Conservation (phyloP, 2,113 vertebrate genomes). For the Mastomys coucha region DNA sequence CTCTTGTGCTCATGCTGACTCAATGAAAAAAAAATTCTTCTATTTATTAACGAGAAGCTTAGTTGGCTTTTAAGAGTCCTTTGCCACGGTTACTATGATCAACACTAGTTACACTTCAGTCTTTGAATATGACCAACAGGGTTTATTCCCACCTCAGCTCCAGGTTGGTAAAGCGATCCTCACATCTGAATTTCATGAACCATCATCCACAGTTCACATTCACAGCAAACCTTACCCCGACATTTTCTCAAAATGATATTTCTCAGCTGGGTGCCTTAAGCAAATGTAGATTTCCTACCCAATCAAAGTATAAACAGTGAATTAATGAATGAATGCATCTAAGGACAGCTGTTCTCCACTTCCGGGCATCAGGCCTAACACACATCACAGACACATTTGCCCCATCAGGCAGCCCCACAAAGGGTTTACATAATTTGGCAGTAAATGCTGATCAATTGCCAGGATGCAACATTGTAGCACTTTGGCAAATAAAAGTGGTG, state of each 20-base stretch:
- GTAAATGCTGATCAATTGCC: conserved; percentile 57
- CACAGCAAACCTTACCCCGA: conserved; percentile 55
- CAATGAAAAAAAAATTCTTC: conserved; percentile 57
- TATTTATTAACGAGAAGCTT: conserved; percentile 62
- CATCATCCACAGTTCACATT: conserved; percentile 21
- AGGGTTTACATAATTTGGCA: conserved; percentile 76
- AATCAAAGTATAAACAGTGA: conserved; percentile 63
- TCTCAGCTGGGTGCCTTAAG: conserved; percentile 60
- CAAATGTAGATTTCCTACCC: conserved; percentile 61
- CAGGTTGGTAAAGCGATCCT: conserved; percentile 51
- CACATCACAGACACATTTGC: neutral
- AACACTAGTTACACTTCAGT: conserved; percentile 68
- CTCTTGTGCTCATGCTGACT: neutral
- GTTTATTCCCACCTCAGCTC: conserved; percentile 54
- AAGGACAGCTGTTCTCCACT: conserved; percentile 53
- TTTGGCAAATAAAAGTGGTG: conserved; percentile 74
- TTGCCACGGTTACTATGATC: conserved; percentile 36
- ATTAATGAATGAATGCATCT: conserved; percentile 54
- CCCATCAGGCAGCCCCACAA: neutral
- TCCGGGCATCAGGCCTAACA: neutral
- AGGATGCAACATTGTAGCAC: conserved; percentile 59
- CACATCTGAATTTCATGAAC: conserved; percentile 67
- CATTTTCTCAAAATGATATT: conserved; percentile 44
- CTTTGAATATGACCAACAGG: conserved; percentile 56
- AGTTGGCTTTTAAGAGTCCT: neutral